A percentile compares a stretch with the other conserved stretches of the same genome.
These are phyloP conservation scores for Actinia equina DNA, from an alignment of 64 coral and sea anemone genomes.

Conservation along the genomic window DNA sequence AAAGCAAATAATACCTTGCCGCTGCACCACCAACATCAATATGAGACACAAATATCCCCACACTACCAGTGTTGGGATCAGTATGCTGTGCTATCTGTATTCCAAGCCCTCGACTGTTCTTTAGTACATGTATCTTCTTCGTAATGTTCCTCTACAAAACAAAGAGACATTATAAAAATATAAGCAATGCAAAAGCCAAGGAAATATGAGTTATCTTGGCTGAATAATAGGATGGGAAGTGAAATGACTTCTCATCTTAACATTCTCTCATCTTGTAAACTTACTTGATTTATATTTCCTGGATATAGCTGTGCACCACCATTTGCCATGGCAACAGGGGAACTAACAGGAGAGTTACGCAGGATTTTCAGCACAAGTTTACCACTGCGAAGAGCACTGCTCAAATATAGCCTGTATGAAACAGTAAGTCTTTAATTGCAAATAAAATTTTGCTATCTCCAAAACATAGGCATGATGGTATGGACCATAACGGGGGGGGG, in stretches of 20 bases:
- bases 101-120: constrained; percentile 83
- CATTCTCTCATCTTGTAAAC: neutral
- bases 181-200: no score
- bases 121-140: constrained; percentile 91
- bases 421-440: neutral
- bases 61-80: constrained; percentile 52
- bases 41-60: constrained; percentile 70
- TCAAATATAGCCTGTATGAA: constrained; percentile 61
- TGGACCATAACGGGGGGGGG: no score
- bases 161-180: neutral
- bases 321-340: constrained; percentile 20
- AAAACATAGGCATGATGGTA: no score
- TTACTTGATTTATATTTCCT: neutral
- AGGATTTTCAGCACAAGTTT: constrained; percentile 70
- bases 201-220: no score
- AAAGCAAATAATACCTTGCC: constrained; percentile 41
- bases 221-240: neutral
- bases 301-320: neutral
- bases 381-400: constrained; percentile 80
- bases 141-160: constrained; percentile 39
- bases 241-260: neutral
- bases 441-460: neutral
- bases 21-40: constrained; percentile 74
- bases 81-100: constrained; percentile 66
- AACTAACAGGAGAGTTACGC: neutral